Percentiles rank a stretch among this genome's conserved stretches.
Conservation (phyloP, 2,888 invertebrate species). For the Cremastinae sp. region DNA sequence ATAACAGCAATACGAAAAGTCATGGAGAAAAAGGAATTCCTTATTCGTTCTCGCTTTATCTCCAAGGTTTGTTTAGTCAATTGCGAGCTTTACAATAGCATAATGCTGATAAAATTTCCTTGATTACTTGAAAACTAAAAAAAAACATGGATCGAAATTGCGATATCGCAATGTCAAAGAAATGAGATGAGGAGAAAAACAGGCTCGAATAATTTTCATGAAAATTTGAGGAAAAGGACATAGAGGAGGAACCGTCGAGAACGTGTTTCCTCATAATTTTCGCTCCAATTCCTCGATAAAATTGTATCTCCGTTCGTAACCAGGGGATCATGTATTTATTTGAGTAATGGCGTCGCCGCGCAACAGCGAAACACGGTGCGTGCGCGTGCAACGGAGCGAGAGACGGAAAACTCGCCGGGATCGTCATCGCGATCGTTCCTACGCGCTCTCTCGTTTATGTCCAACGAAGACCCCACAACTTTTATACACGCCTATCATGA, state of each 20-base stretch:
- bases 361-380: conserved; percentile 32
- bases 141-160: background rate
- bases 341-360: conserved; percentile 35
- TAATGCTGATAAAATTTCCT: background rate
- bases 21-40: background rate
- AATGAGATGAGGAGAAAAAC: too few species aligned
- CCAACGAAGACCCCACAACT: conserved; percentile 48
- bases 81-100: conserved; percentile 4
- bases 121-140: background rate
- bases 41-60: conserved; percentile 8
- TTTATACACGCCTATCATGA: conserved; percentile 50
- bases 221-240: too few species aligned
- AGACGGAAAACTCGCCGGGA: conserved; percentile 3
- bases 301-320: too few species aligned
- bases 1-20: conserved; percentile 3
- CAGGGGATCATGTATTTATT: too few species aligned
- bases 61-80: conserved; percentile 18
- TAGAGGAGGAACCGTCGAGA: too few species aligned
- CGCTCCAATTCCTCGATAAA: too few species aligned
- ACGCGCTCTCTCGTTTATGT: conserved; percentile 16
- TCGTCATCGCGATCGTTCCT: conserved; percentile 5
- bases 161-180: too few species aligned
- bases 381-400: conserved; percentile 39
- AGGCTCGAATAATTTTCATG: too few species aligned
- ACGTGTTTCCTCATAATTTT: too few species aligned